These are phyloP conservation scores for Timandra comae DNA, from an alignment of 2,888 invertebrate genomes.

Conservation along the genomic window DNA sequence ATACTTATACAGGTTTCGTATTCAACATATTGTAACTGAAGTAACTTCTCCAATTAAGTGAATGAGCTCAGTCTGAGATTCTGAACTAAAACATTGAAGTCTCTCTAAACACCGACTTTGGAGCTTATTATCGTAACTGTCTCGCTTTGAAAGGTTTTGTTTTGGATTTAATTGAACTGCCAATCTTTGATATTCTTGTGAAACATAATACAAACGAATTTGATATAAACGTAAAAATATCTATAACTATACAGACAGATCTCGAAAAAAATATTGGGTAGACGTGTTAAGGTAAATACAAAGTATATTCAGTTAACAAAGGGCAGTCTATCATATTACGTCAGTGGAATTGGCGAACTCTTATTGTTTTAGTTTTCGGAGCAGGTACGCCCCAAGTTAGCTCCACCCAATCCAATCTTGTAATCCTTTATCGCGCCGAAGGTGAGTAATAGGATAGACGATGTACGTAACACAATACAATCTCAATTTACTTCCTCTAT, in stretches of 20 bases:
- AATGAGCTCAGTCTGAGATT: constrained; percentile 28
- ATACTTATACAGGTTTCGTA: too few relatives aligned
- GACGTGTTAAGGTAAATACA: constrained; percentile 6
- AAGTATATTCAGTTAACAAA: constrained; percentile 17
- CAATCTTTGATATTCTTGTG: not conserved
- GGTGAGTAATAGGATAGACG: constrained; percentile 18
- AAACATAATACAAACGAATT: constrained; percentile 9
- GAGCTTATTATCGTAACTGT: constrained; percentile 15
- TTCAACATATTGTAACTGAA: constrained; percentile 18
- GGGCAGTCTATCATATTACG: constrained; percentile 14
- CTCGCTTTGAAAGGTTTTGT: constrained; percentile 8
- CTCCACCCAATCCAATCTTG: constrained; percentile 12
- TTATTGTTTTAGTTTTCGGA: constrained; percentile 21
- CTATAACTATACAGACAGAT: too few relatives aligned
- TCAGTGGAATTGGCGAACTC: constrained; percentile 10
- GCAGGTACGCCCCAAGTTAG: constrained; percentile 16
- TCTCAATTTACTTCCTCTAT: constrained; percentile 22
- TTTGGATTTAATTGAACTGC: constrained; percentile 4
- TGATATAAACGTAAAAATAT: too few relatives aligned
- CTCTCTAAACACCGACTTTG: constrained; percentile 15
- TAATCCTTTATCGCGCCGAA: constrained; percentile 20
- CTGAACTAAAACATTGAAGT: constrained; percentile 30
- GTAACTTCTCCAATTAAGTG: constrained; percentile 27
- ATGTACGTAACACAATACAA: constrained; percentile 12
- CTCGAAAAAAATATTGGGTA: not conserved